Base-by-base conservation (phyloP, 1,140 invertebrate species). In the Zelostemma sp. region DNA sequence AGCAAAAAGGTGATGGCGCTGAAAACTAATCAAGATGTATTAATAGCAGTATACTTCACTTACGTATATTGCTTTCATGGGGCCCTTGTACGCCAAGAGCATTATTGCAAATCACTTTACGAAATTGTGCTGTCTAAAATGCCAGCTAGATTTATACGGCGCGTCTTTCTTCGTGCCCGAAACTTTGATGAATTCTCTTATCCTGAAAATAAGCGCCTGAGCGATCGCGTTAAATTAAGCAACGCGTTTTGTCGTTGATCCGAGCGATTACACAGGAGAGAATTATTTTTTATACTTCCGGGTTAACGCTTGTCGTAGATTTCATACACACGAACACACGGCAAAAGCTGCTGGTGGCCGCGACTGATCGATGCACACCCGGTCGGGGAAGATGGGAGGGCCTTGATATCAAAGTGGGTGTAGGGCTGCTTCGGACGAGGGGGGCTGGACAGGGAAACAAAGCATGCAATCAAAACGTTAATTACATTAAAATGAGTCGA, bases 381-480 rank as follows among this genome's bases (percentile, higher is more conserved):
- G 51, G 63, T 47, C 53, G 38, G 33, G 45, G 45, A 55, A 59
- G 66, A 68, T 62, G 33, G 56, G 35, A 54, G 49, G 67, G 41
- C 53, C 60, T 70, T 54, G 66, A 62, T 67, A 56, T 43, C 58
- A 63, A 40, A 60, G 51, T 65, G 67, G 68, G 67, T 60, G 51
- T 71, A 51, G 63, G 68, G 65, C 53, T 64, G 54, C 35, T 25
- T 55, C 55, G 60, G 62, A 63, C 55, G 65, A 58, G 72, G 33
- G 68, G 68, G 66, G 67, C 74, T 72, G 69, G 72, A 75, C 76
- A 68, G 65, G 79, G 77, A 84, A 84, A 85, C 82, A 85, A 84
- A 85, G 82, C 82, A 80, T 76, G 81, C 82, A 84, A 84, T 84
- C 82, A 83, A 83, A 85, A 84, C 81, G 81, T 85, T 85, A 85